These are phyloP conservation scores for Troides helena DNA, from an alignment of 2,888 invertebrate genomes.

Conservation along the genomic window DNA sequence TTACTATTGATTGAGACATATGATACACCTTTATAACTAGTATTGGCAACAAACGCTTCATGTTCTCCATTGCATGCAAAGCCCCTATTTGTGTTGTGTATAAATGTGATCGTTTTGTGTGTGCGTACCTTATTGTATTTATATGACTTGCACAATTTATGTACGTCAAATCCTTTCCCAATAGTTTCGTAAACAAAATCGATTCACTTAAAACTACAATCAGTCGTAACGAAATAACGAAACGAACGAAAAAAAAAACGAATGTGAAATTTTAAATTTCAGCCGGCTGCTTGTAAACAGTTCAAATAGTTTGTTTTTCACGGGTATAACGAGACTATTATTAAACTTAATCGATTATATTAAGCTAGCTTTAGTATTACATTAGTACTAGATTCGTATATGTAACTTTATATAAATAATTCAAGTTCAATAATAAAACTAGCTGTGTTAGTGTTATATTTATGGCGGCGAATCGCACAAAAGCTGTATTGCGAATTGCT, in stretches of 20 bases:
- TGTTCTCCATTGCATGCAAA: slow-evolving; percentile 1
- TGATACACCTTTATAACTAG: background rate
- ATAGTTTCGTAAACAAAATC: background rate
- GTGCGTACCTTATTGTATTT: background rate
- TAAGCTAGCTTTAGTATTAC: background rate
- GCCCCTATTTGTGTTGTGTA: background rate
- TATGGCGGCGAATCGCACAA: background rate
- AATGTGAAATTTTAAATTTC: too few species aligned
- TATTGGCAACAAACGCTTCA: background rate
- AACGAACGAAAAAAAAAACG: too few species aligned
- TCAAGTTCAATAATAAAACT: background rate
- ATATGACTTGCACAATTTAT: background rate
- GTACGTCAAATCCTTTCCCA: background rate
- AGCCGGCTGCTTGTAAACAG: too few species aligned
- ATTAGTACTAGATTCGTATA: background rate
- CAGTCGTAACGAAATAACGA: too few species aligned
- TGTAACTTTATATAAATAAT: background rate
- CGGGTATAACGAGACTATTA: background rate
- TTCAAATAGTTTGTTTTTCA: background rate
- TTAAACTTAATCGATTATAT: background rate
- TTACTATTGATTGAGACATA: background rate
- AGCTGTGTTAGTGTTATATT: background rate
- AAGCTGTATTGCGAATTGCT: background rate
- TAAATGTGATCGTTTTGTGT: background rate
- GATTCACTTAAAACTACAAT: too few species aligned